A percentile compares a stretch with the other conserved stretches of the same genome.
These are phyloP conservation scores for Drosophila guanche DNA, from an alignment of 1,140 invertebrate species.

Conservation along the genomic window DNA sequence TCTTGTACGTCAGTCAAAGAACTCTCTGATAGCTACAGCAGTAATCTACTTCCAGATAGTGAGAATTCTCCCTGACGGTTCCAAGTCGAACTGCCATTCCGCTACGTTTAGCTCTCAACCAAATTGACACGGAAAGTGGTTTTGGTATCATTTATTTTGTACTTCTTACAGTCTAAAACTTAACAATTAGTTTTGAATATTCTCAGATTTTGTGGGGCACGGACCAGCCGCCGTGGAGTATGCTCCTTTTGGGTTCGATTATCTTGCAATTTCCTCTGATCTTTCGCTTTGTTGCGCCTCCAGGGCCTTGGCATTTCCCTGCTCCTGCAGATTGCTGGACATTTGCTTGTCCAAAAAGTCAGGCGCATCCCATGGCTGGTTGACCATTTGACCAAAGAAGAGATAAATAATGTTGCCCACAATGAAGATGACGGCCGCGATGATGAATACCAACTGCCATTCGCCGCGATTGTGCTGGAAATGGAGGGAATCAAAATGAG, in stretches of 20 bases:
- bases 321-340: conserved; percentile 18
- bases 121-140: conserved; percentile 5
- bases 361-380: conserved; percentile 87
- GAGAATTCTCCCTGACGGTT: not conserved
- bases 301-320: conserved; percentile 38
- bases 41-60: conserved; percentile 22
- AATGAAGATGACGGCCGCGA: conserved; percentile 88
- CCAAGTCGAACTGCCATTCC: not conserved
- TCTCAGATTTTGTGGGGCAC: not conserved
- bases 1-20: conserved; percentile 33
- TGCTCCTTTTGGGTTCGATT: not conserved
- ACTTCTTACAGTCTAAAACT: conserved; percentile 17
- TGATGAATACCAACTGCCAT: conserved; percentile 91
- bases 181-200: not conserved
- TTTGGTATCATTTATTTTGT: conserved; percentile 10
- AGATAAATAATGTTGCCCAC: conserved; percentile 88
- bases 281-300: conserved; percentile 14
- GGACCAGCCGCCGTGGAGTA: conserved; percentile 37
- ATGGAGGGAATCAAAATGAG: conserved; percentile 43
- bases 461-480: conserved; percentile 84
- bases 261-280: conserved; percentile 3
- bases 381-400: conserved; percentile 87
- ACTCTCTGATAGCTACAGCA: conserved; percentile 14
- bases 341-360: conserved; percentile 48
- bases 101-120: conserved; percentile 1